Evolutionary conservation across 2,797 vertebrate species (phyloP).

Genomic region (Micrastur ruficollis): DNA sequence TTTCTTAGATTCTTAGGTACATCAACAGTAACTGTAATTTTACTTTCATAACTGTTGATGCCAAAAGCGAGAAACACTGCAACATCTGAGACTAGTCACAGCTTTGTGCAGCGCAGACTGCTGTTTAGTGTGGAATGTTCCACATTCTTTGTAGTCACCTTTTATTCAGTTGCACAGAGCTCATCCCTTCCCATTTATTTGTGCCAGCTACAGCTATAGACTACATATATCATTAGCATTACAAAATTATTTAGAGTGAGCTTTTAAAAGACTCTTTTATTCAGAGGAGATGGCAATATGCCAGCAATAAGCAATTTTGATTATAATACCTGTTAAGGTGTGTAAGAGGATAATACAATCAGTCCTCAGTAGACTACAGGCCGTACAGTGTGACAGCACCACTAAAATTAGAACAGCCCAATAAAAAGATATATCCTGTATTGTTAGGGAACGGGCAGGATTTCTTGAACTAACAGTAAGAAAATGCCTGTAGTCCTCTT

Average conservation of each 20-base stretch:
- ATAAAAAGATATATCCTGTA: background rate
- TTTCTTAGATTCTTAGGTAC: background rate
- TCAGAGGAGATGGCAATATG: background rate
- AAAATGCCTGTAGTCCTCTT: background rate
- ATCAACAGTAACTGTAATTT: background rate
- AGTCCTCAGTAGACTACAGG: background rate
- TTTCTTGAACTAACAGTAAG: background rate
- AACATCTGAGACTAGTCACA: background rate
- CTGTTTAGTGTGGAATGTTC: background rate
- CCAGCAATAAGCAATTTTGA: background rate
- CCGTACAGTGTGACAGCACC: background rate
- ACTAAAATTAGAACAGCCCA: background rate
- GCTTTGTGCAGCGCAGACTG: background rate
- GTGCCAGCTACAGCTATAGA: background rate
- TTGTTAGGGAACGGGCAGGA: background rate
- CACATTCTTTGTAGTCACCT: background rate
- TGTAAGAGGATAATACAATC: background rate
- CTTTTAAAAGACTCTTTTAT: background rate
- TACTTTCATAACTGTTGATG: accelerated
- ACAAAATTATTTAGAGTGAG: background rate
- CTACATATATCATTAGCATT: background rate
- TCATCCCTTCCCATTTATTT: background rate
- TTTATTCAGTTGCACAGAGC: background rate
- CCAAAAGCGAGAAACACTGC: background rate
- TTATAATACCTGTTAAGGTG: background rate